phyloP scores from a whole-genome alignment of 1,140 invertebrate species.

The Drosophila bipectinata region DNA sequence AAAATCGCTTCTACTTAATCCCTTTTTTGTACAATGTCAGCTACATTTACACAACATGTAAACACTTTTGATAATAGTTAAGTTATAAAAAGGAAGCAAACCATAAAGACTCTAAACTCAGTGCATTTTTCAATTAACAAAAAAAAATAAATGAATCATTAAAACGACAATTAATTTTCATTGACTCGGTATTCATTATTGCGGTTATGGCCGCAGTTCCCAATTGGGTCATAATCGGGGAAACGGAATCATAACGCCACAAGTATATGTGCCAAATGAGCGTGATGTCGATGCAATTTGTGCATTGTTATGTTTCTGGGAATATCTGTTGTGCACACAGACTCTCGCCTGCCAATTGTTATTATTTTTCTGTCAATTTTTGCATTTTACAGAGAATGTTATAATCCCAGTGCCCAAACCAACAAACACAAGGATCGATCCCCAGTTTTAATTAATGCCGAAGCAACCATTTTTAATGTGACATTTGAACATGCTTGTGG shows the following conservation, averaged over 20 bases:
- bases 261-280: not conserved
- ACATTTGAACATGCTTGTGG: conserved; percentile 59
- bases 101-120: conserved; percentile 30
- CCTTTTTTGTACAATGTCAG: not conserved
- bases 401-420: conserved; percentile 34
- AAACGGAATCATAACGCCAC: conserved; percentile 16
- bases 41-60: no score
- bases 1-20: not conserved
- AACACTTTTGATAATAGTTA: not conserved
- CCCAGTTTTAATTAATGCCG: conserved; percentile 55
- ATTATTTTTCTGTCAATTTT: conserved; percentile 63
- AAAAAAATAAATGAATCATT: conserved; percentile 61
- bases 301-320: conserved; percentile 44
- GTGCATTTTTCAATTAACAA: conserved; percentile 58
- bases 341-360: conserved; percentile 44
- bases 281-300: conserved; percentile 33
- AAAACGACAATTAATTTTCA: conserved; percentile 74
- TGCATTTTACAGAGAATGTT: conserved; percentile 43
- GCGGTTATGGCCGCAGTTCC: conserved; percentile 11
- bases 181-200: conserved; percentile 29
- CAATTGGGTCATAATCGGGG: conserved; percentile 26
- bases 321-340: conserved; percentile 26
- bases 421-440: conserved; percentile 22
- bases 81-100: not conserved
- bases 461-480: conserved; percentile 59